Base-by-base conservation (phyloP, 2,888 invertebrate genomes). In the Sarcophaga rosellei region DNA sequence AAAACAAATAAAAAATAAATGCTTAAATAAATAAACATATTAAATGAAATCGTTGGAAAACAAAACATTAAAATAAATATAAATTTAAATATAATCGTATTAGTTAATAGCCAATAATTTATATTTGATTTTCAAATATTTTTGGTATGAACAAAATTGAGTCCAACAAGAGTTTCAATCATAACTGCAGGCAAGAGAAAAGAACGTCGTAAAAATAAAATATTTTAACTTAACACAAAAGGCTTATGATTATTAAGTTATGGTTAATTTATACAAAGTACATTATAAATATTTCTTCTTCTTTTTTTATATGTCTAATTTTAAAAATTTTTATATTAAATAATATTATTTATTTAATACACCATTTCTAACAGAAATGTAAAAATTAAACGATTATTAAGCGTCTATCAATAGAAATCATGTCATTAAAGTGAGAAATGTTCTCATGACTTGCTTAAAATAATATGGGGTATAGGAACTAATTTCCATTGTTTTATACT, bases 11-110 rank as follows among this genome's bases (percentile, higher is more conserved):
- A 25, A 25, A 20, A 62, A 21, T 17, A 20, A 15, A 59, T 61
- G 15, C 47, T 62, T 78, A 78, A 81, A 78, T 74, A 81, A 85
- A 81, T 76, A 85, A 76, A 86, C 53, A 86, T 59, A 86, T 82
- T 69, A 82, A 79, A 63, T 73, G 77, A 81, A 87, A 72, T 70
- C 59, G 69, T 35, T 35, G 53, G 59, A 68, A 78, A 81, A 81
- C 63, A 81, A 75, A 76, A 57, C 47, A 77, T 83, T 62, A 81
- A 77, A 44, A 77, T 77, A 85, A 77, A 81, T 74, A 80, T 80
- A 83, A 80, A 78, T 77, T 83, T 70, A 80, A 65, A 80, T 74
- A 62, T 77, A 82, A 74, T 73, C 73, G 77, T 80, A 77, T 79
- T 79, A 84, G 77, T 70, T 72, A 81, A 82, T 82, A 68, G 77